Conservation (phyloP, 2,888 invertebrate genomes). For the Drosophila anceps region DNA sequence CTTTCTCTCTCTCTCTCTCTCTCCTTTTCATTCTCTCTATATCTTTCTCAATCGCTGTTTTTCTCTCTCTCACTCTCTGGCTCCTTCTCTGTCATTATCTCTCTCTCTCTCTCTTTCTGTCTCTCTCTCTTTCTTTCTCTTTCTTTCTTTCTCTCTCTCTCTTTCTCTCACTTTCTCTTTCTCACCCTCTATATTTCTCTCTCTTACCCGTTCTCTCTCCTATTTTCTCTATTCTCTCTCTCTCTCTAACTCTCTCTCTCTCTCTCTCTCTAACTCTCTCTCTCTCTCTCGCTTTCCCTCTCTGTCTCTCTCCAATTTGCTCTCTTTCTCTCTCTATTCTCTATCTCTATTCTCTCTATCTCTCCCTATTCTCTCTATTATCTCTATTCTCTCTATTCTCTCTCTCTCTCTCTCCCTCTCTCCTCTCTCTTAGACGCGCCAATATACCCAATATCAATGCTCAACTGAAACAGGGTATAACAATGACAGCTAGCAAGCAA, state of each 20-base stretch:
- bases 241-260: not conserved
- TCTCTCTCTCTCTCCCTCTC: too few relatives aligned
- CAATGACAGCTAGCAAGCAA: slow-evolving; percentile 24
- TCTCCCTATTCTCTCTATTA: too few relatives aligned
- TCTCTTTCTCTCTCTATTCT: too few relatives aligned
- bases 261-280: not conserved
- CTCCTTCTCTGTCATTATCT: too few relatives aligned
- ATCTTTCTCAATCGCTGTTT: too few relatives aligned
- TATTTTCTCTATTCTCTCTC: not conserved
- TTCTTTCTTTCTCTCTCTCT: not conserved
- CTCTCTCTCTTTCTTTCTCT: too few relatives aligned
- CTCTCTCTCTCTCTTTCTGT: too few relatives aligned
- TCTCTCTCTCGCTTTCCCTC: not conserved
- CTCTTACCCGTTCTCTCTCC: not conserved
- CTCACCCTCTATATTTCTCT: not conserved
- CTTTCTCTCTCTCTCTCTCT: too few relatives aligned
- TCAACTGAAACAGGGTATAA: slow-evolving; percentile 9
- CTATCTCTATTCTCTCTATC: not conserved
- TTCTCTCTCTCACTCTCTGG: too few relatives aligned
- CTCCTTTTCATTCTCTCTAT: too few relatives aligned
- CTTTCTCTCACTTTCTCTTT: not conserved
- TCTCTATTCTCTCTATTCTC: too few relatives aligned
- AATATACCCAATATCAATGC: not conserved
- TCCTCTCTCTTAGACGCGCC: not conserved
- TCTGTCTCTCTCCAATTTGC: too few relatives aligned